phyloP scores from a whole-genome alignment of 2,888 invertebrate genomes.

The Nephrotoma appendiculata region DNA sequence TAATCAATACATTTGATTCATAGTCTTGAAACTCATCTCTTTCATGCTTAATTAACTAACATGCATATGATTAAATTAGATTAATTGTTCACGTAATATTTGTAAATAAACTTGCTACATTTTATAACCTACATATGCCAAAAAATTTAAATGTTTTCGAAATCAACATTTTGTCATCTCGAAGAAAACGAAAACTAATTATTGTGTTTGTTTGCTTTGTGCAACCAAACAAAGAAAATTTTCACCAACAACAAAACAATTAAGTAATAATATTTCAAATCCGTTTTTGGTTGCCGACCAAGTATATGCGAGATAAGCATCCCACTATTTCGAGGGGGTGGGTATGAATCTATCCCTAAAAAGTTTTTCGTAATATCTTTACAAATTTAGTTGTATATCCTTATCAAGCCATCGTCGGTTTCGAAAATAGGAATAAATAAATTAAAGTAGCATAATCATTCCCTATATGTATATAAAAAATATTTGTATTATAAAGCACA shows the following conservation, averaged over 20 bases:
- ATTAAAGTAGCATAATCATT: background rate
- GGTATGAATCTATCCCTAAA: background rate
- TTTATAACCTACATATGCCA: background rate
- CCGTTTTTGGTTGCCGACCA: background rate
- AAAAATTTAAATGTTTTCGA: background rate
- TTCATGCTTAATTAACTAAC: background rate
- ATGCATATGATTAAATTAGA: background rate
- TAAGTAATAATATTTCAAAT: background rate
- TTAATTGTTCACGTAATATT: background rate
- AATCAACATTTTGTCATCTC: background rate
- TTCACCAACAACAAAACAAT: background rate
- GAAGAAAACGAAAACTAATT: background rate
- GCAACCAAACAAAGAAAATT: background rate
- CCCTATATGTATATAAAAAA: background rate
- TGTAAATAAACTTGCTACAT: background rate
- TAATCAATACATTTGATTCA: no score
- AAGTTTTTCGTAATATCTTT: background rate
- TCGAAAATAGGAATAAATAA: background rate
- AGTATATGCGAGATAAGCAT: background rate
- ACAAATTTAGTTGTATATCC: background rate
- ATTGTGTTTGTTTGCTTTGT: background rate
- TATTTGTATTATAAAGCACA: background rate
- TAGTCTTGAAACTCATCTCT: background rate
- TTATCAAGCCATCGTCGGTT: background rate
- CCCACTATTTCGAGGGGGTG: background rate